phyloP scores from a whole-genome alignment of 2,888 invertebrate genomes.

The Loripinus fragilis region DNA sequence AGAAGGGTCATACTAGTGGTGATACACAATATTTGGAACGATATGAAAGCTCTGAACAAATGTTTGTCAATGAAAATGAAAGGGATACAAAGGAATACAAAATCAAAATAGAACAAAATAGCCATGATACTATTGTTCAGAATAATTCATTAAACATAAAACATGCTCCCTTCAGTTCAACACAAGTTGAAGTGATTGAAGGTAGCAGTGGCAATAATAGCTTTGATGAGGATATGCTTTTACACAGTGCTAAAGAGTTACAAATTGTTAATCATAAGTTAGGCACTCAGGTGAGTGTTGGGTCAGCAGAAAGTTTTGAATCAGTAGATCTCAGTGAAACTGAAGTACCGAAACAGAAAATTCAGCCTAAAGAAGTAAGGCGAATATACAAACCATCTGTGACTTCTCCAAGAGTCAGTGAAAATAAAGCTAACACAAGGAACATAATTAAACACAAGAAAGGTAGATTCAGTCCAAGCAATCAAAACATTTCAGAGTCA shows the following conservation, averaged over 20 bases:
- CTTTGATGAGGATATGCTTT: not conserved
- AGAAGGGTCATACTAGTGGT: not conserved
- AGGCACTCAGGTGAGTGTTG: constrained; percentile 4
- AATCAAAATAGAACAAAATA: not conserved
- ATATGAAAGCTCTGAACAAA: not conserved
- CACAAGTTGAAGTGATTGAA: not conserved
- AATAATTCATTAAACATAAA: not conserved
- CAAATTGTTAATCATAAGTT: not conserved
- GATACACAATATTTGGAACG: not conserved
- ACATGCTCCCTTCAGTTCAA: not conserved
- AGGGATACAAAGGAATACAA: not conserved
- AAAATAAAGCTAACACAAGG: constrained; percentile 55
- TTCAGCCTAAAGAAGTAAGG: constrained; percentile 4
- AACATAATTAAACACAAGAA: constrained; percentile 63
- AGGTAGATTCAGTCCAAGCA: constrained; percentile 56
- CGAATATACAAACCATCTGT: constrained; percentile 50
- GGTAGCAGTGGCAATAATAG: not conserved
- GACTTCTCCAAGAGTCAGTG: constrained; percentile 49
- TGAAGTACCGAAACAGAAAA: not conserved
- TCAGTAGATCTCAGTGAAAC: constrained; percentile 2
- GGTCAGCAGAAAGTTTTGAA: constrained; percentile 5
- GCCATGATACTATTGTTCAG: not conserved
- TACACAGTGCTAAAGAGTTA: constrained; percentile 4
- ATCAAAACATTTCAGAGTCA: not conserved
- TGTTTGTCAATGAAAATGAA: not conserved